Base-by-base conservation (phyloP, 2,797 vertebrate genomes). In the Megalops cyprinoides region DNA sequence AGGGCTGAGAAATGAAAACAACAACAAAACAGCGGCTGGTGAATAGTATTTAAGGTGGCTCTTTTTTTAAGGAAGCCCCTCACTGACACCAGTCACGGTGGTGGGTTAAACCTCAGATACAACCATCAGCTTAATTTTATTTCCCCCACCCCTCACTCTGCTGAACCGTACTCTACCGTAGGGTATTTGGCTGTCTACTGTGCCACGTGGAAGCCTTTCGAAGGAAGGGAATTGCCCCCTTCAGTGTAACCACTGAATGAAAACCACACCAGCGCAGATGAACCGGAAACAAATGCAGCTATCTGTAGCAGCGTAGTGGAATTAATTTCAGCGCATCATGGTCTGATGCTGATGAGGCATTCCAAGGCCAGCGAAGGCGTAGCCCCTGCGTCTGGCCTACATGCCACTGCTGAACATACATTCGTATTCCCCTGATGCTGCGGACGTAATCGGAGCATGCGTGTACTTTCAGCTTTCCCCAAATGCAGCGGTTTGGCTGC, bases 21-120 rank as follows among this genome's bases (percentile, higher is more conserved):
- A 80, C 80, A 82, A 74, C 67, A 83, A 60, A 53, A 46, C 73
- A 56, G 51, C 42, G 44, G 74, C 55, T 85, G 83, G 80, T 82
- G 15, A 76, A 80, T 65, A 60, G 77, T 84, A 81, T 49, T 79
- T 79, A 86, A 86, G 80, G 84, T 90, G 79, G 84, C 82, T 77
- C 56, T 18, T 48, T 85, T 39, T n/a, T 87, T 84, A 88, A 89
- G 82, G 84, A 82, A 25, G 67, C 23, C 34, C 39, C n/a, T 34
- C 1, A 14, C 5, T 23, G 14, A 55, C 51, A 53, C 51, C 51
- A 53, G 51, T 18, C 18, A 2, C 15, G 9, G 10, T 53, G 51
- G 51, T 8, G 9, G 65, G 37, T 42, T 39, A 1, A 8, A 42
- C n/a, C 65, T 69, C 4, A 7, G 23, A 42, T 7, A 37, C 18